These are phyloP conservation scores for Pseudopodoces humilis DNA, from an alignment of 2,113 vertebrate genomes.

Conservation along the genomic window DNA sequence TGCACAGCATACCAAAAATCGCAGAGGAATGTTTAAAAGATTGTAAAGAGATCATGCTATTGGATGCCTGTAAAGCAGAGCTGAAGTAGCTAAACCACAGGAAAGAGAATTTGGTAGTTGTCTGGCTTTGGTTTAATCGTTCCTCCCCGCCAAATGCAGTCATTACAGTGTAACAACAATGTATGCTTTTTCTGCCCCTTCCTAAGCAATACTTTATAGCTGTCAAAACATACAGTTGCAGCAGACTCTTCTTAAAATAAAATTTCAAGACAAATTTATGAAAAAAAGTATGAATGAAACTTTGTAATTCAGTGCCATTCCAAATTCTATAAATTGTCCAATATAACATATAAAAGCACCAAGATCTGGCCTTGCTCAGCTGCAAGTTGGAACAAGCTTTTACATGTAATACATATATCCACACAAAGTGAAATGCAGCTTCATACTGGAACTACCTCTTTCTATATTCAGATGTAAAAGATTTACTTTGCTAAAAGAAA, in stretches of 20 bases:
- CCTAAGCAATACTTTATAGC: slow-evolving; percentile 58
- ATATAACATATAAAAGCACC: neutral
- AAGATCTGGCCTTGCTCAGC: neutral
- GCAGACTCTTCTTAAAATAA: slow-evolving; percentile 18
- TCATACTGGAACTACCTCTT: neutral
- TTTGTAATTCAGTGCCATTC: neutral
- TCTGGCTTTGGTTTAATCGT: neutral
- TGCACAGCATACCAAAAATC: slow-evolving; percentile 71
- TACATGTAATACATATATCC: neutral
- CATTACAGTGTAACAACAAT: slow-evolving; percentile 14
- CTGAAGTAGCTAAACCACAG: slow-evolving; percentile 30
- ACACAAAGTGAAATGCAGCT: neutral
- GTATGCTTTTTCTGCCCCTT: slow-evolving; percentile 53
- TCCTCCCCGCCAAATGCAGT: slow-evolving; percentile 21
- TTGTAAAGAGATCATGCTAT: neutral
- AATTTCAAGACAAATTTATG: neutral
- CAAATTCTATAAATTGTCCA: slow-evolving; percentile 9
- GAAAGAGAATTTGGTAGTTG: slow-evolving; percentile 41
- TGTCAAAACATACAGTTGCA: slow-evolving; percentile 35
- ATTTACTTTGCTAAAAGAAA: neutral
- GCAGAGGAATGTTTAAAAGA: slow-evolving; percentile 41
- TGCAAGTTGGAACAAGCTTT: neutral
- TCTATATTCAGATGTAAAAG: neutral
- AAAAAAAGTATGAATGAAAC: neutral
- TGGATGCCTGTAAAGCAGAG: slow-evolving; percentile 18